Conservation (phyloP, 2,113 vertebrate species). For the Hippocampus guttulatus region DNA sequence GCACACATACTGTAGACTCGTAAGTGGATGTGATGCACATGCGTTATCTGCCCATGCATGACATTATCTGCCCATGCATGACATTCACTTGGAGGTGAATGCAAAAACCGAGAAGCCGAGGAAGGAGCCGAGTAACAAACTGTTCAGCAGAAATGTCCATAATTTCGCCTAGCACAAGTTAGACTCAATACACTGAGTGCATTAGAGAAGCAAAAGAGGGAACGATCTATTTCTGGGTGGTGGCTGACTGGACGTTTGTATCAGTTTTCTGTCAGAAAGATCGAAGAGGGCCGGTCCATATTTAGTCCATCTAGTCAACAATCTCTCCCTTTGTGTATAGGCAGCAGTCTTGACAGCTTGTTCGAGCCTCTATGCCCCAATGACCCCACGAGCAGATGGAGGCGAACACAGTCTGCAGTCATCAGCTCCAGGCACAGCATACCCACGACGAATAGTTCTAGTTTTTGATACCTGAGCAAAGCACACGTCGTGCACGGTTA, state of each 20-base stretch:
- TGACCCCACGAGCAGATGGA: conserved; percentile 7
- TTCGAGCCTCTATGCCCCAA: conserved; percentile 11
- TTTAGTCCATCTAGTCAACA: conserved; percentile 33
- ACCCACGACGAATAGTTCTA: neutral
- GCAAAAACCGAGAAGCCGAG: neutral
- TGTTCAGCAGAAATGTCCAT: neutral
- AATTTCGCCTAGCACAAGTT: conserved; percentile 7
- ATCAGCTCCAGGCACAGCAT: conserved; percentile 3
- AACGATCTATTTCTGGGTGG: conserved; percentile 7
- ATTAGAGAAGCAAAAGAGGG: conserved; percentile 7
- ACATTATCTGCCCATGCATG: neutral
- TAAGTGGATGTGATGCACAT: neutral
- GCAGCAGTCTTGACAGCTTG: conserved; percentile 19
- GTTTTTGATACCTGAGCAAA: neutral
- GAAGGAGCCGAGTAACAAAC: neutral
- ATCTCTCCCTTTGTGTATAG: conserved; percentile 32
- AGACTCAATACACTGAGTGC: conserved; percentile 12
- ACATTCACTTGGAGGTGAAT: neutral
- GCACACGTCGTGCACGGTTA: neutral
- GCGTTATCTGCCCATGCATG: neutral
- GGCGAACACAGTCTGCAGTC: conserved; percentile 9
- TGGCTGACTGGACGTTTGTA: neutral
- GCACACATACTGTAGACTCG: neutral
- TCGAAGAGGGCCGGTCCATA: neutral
- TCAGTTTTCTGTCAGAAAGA: conserved; percentile 25